These are phyloP conservation scores for Bruchidius siliquastri DNA, from an alignment of 2,888 invertebrate species.

Conservation along the genomic window DNA sequence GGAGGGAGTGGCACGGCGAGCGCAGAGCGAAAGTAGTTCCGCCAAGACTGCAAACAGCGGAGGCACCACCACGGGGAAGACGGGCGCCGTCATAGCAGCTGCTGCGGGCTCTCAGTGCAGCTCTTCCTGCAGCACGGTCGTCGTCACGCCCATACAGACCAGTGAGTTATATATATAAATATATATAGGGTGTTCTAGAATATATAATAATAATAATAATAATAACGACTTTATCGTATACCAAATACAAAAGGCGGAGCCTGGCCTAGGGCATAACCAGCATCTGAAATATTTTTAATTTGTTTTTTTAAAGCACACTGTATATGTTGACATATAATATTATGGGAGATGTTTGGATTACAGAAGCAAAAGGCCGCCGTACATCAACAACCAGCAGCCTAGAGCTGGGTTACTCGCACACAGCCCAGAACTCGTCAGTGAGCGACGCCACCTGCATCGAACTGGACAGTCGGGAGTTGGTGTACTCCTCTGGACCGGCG, in stretches of 20 bases:
- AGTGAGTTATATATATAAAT: constrained; percentile 38
- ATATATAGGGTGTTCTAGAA: too few relatives aligned
- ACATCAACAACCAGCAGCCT: constrained; percentile 76
- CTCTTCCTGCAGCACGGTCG: constrained; percentile 84
- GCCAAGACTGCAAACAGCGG: constrained; percentile 47
- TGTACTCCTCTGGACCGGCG: constrained; percentile 57
- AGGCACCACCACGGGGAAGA: constrained; percentile 41
- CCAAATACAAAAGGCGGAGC: too few relatives aligned
- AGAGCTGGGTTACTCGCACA: constrained; percentile 80
- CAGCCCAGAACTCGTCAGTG: constrained; percentile 78
- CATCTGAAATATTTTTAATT: too few relatives aligned
- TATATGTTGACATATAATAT: too few relatives aligned
- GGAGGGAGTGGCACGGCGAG: constrained; percentile 39
- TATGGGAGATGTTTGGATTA: too few relatives aligned
- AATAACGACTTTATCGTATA: too few relatives aligned
- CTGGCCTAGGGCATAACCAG: too few relatives aligned
- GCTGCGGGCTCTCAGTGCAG: constrained; percentile 79
- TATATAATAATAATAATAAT: too few relatives aligned
- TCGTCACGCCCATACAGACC: constrained; percentile 56
- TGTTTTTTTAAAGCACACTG: too few relatives aligned
- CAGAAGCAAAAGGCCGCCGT: constrained; percentile 53
- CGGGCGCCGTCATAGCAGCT: constrained; percentile 41
- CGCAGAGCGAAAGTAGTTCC: constrained; percentile 52
- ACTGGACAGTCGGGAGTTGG: constrained; percentile 52
- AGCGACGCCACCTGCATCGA: constrained; percentile 69